Percentiles rank a stretch among this genome's conserved stretches.
Conservation (phyloP, 2,797 vertebrate genomes). For the Acipenser ruthenus region DNA sequence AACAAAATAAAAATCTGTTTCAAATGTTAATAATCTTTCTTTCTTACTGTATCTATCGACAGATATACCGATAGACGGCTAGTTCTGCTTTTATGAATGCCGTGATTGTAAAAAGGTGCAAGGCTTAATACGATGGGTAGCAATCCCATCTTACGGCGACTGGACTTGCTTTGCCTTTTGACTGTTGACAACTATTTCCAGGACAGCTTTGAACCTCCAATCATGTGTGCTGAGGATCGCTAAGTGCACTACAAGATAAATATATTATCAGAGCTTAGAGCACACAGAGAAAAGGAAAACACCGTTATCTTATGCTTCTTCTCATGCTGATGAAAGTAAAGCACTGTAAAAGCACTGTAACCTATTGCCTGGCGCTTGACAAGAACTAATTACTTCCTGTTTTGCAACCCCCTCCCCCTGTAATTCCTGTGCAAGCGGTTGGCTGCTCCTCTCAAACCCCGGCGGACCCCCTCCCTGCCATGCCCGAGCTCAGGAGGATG, state of each 20-base stretch:
- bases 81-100: no score
- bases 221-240: conserved; percentile 40
- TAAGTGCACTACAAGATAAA: conserved; percentile 62
- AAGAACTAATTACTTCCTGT: conserved; percentile 77
- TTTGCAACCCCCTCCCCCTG: conserved; percentile 49
- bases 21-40: no score
- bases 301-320: conserved; percentile 37
- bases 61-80: no score
- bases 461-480: conserved; percentile 14
- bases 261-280: conserved; percentile 33
- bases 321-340: conserved; percentile 65
- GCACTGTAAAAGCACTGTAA: conserved; percentile 59
- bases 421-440: conserved; percentile 50
- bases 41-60: no score
- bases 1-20: no score
- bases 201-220: conserved; percentile 39
- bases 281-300: no score
- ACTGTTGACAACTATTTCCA: conserved; percentile 71
- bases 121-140: no score
- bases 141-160: no score
- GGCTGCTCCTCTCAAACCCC: conserved; percentile 38
- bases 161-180: conserved; percentile 25
- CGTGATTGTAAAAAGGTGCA: no score
- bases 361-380: conserved; percentile 65
- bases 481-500: conserved; percentile 29